phyloP scores from a whole-genome alignment of 2,888 invertebrate species.

The Schizaphis graminum region DNA sequence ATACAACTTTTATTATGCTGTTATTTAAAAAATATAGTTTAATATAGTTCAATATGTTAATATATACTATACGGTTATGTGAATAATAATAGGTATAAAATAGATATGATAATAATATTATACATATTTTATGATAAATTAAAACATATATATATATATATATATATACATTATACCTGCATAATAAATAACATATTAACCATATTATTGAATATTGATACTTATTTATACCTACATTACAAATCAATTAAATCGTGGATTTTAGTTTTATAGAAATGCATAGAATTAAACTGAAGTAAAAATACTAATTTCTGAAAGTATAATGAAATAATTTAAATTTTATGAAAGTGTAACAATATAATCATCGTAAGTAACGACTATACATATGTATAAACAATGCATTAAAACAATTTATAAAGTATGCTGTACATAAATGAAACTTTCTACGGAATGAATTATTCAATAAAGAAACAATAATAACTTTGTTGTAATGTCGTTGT shows the following conservation, averaged over 20 bases:
- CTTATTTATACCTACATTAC: neutral
- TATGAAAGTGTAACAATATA: neutral
- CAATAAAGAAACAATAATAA: neutral
- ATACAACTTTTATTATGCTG: neutral
- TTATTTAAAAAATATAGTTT: neutral
- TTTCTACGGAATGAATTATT: neutral
- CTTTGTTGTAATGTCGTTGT: neutral
- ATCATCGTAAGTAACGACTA: neutral
- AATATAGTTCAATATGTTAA: neutral
- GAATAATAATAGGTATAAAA: neutral
- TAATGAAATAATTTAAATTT: neutral
- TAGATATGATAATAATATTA: neutral
- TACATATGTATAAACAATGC: neutral
- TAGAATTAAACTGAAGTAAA: neutral
- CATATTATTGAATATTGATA: neutral
- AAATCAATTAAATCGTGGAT: neutral
- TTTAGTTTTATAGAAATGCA: neutral
- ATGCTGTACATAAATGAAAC: neutral
- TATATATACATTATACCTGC: too few species aligned
- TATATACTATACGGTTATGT: neutral
- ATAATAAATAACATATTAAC: neutral
- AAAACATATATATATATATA: neutral
- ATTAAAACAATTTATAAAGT: neutral
- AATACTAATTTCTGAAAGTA: neutral
- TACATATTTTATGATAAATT: neutral